Percentiles rank a stretch among this genome's conserved stretches.
These are phyloP conservation scores for Eledona agricola DNA, from an alignment of 2,888 invertebrate genomes.

Conservation along the genomic window DNA sequence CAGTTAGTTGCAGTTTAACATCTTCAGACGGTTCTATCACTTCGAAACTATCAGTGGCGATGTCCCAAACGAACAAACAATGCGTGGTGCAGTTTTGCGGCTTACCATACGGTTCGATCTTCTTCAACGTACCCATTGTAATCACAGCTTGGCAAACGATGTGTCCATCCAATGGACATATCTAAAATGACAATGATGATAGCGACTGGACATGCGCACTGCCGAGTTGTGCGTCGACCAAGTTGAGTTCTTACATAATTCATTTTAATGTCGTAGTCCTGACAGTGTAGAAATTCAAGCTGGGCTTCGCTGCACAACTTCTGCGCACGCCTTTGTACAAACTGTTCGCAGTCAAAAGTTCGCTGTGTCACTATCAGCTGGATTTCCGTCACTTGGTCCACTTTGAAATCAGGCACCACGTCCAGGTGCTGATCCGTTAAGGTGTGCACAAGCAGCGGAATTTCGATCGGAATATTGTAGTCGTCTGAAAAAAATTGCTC, in stretches of 20 bases:
- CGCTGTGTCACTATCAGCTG: conserved; percentile 61
- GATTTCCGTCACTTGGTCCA: conserved; percentile 60
- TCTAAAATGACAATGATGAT: conserved; percentile 51
- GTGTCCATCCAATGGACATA: conserved; percentile 61
- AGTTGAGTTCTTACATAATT: conserved; percentile 54
- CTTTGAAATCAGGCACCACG: conserved; percentile 58
- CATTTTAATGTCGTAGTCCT: conserved; percentile 62
- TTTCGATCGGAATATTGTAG: conserved; percentile 62
- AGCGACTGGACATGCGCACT: no score
- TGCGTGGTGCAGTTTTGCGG: conserved; percentile 55
- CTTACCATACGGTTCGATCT: conserved; percentile 48
- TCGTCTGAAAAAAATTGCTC: conserved; percentile 54
- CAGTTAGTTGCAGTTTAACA: conserved; percentile 51
- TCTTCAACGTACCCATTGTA: conserved; percentile 58
- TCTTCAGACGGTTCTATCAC: conserved; percentile 55
- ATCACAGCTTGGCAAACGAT: conserved; percentile 61
- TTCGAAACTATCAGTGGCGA: conserved; percentile 58
- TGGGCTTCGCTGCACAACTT: conserved; percentile 59
- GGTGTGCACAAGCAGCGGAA: conserved; percentile 60
- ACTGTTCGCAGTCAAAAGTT: conserved; percentile 62
- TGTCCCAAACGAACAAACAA: conserved; percentile 60
- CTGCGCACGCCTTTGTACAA: conserved; percentile 61
- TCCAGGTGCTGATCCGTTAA: conserved; percentile 60
- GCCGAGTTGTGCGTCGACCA: conserved; percentile 1
- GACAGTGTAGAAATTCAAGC: conserved; percentile 60